Evolutionary conservation across 2,888 invertebrate species (phyloP), one percentile per base, ranked within the genome.

Genomic region (Dendrolimus pini): DNA sequence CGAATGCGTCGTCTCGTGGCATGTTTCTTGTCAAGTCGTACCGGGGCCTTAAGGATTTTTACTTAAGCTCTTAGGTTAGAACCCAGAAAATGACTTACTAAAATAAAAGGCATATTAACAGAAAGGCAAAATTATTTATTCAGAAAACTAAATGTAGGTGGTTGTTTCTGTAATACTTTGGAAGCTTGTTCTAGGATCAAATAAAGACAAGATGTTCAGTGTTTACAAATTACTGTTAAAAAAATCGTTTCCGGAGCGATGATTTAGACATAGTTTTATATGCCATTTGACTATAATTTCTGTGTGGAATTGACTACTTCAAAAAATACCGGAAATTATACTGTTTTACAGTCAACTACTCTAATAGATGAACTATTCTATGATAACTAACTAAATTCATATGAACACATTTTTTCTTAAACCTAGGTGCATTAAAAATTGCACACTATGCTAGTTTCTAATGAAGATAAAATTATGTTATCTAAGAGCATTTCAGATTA

Each of bases 391-490:
- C 86, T 87, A 89, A 88, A 86, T 86, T 88, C 81, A 86, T 88
- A 89, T 89, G 89, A 89, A 89, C 89, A 89, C 89, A 89, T 89
- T 83, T 87, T 87, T 86, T 73, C 87, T 88, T 88, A 89, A 69
- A 62, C 61, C 85, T 86, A 89, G 75, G 80, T 85, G 83, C 82
- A 81, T 80, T 77, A 70, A 77, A 78, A 77, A 68, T 72, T 76
- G 78, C 80, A 86, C 83, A 82, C 82, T 79, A 72, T 75, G 65
- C 77, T 82, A 80, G 74, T 74, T 71, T 72, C 71, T 75, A 78
- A 83, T 69, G 67, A 67, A 75, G 72, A 75, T 69, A 72, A 68
- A 60, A 67, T 63, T 68, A 70, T 69, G 63, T 67, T 68, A 62
- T 65, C 69, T 71, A 67, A 67, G 67, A 70, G 65, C 65, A 69